A percentile compares a stretch with the other conserved stretches of the same genome.
phyloP scores from a whole-genome alignment of 2,113 vertebrate genomes.

The Helogale parvula region DNA sequence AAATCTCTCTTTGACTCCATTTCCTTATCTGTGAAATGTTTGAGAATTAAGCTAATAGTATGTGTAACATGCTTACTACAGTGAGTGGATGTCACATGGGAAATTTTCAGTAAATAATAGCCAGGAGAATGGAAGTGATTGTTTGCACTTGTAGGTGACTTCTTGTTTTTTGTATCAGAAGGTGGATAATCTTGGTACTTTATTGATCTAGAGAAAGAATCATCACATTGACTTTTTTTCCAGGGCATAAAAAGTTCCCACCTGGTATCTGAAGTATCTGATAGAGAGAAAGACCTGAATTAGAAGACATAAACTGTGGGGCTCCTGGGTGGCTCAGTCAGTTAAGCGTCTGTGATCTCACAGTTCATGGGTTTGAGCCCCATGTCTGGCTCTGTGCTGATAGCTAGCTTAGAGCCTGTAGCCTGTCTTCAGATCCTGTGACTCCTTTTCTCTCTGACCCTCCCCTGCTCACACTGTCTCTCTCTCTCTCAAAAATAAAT shows the following conservation, averaged over 20 bases:
- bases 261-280: not conserved
- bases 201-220: constrained; percentile 17
- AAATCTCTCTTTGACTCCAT: not conserved
- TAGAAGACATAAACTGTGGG: not conserved
- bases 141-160: not conserved
- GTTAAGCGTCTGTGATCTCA: too few relatives aligned
- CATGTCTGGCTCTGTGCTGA: too few relatives aligned
- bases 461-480: too few relatives aligned
- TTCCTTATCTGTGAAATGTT: constrained; percentile 14
- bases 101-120: constrained; percentile 2
- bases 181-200: not conserved
- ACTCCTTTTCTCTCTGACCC: too few relatives aligned
- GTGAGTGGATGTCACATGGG: not conserved
- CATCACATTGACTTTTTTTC: not conserved
- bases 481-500: too few relatives aligned
- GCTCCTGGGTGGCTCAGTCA: too few relatives aligned
- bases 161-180: not conserved
- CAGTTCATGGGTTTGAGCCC: too few relatives aligned
- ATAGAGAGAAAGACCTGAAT: not conserved
- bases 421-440: too few relatives aligned
- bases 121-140: not conserved
- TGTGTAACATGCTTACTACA: not conserved
- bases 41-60: not conserved
- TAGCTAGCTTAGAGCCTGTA: too few relatives aligned
- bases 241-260: not conserved